A percentile compares a stretch with the other conserved stretches of the same genome.
Evolutionary conservation across 1,140 invertebrate genomes (phyloP).

Genomic region (Leguminivora glycinivorella): DNA sequence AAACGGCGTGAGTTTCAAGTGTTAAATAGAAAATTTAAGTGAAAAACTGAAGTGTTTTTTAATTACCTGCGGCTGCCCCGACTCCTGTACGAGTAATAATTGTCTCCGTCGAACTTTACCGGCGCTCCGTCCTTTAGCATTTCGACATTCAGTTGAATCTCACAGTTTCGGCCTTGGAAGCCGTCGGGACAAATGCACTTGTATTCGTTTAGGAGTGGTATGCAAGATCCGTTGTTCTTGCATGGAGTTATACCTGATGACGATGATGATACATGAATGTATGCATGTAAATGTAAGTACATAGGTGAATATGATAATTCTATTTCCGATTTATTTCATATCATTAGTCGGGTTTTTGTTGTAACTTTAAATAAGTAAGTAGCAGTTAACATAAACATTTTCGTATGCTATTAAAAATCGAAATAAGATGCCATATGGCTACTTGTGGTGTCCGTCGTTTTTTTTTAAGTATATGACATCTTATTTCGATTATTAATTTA

Average conservation of each 20-base stretch:
- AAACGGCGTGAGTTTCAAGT: background rate
- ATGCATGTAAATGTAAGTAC: too few species aligned
- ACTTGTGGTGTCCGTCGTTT: too few species aligned
- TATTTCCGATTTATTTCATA: too few species aligned
- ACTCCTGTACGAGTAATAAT: conserved; percentile 76
- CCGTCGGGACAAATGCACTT: conserved; percentile 74
- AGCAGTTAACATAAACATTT: too few species aligned
- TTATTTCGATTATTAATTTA: too few species aligned
- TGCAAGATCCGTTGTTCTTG: conserved; percentile 84
- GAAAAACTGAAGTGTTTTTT: background rate
- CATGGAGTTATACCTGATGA: conserved; percentile 80
- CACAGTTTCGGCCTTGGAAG: conserved; percentile 75
- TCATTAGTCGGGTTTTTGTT: too few species aligned
- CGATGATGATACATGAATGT: background rate
- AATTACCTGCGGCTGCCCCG: conserved; percentile 72
- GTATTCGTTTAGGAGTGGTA: conserved; percentile 79
- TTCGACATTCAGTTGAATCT: conserved; percentile 68
- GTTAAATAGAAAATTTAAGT: background rate
- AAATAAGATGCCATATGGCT: too few species aligned
- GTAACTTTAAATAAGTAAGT: too few species aligned
- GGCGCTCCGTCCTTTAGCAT: conserved; percentile 72
- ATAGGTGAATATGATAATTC: too few species aligned
- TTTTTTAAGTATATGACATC: too few species aligned
- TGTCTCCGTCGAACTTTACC: conserved; percentile 74
- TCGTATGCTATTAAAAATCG: too few species aligned